Evolutionary conservation across 1,140 invertebrate species (phyloP), one percentile per base, ranked within the genome.

Genomic region (Platorchestia sp.): DNA sequence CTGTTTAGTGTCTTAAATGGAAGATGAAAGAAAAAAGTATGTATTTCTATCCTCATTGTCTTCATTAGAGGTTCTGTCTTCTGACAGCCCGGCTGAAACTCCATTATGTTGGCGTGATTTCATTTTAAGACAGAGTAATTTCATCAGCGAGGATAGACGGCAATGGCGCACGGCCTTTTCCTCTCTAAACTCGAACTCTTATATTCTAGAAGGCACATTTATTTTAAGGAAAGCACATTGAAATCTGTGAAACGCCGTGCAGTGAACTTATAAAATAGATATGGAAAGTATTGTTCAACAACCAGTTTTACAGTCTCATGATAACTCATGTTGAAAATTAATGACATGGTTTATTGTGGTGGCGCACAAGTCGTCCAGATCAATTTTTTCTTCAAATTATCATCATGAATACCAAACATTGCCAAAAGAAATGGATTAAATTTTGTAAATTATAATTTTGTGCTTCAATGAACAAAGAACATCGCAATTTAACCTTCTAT

Each of bases 91-190:
- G 19, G 91, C 91, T 40, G 7, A 40, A 47, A 93, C 47, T 93
- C 44, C 47, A 93, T 93, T 93, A 93, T 93, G 91, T 93, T 36
- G 43, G 45, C 91, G 43, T 93, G 91, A 93, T 93, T 93, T 44
- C 45, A 44, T 93, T 93, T 93, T 93, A 93, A 93, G 91, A 93
- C 91, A 36, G 43, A 93, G 91, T 93, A 93, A 93, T 93, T 93
- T 40, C 91, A 93, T 93, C 91, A 93, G 91, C 43, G 91, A 93
- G 45, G 91, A 44, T 93, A 45, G 91, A 93, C 91, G 6, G 91
- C 91, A 93, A 93, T 93, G 91, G 44, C 3, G 45, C 91, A 93
- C 91, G 6, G 43, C 19, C 45, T 93, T 45, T n/a, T 93, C 42
- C 41, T 14, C 0, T 14, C 87, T 10, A 89, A 75, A 75, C 59